Conservation (phyloP, 2,113 vertebrate genomes). For the Bufo gargarizans region DNA sequence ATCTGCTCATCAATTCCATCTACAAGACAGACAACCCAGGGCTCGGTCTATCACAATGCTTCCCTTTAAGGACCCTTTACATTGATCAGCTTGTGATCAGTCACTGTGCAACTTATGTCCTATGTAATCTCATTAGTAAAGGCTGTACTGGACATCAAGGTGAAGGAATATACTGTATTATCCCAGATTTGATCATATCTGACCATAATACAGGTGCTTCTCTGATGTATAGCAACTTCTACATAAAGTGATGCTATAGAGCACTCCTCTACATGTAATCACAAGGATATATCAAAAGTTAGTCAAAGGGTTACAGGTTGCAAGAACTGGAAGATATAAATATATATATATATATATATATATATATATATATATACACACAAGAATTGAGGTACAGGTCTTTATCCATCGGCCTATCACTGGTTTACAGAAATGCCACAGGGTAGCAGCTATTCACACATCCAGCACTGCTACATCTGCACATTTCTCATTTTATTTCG, state of each 20-base stretch:
- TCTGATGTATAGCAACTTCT: background rate
- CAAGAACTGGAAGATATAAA: background rate
- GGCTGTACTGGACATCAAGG: conserved; percentile 27
- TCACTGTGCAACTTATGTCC: conserved; percentile 35
- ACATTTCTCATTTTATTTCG: background rate
- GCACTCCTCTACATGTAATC: background rate
- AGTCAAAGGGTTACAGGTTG: background rate
- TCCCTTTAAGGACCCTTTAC: conserved; percentile 2
- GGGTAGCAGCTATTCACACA: no score
- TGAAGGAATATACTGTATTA: background rate
- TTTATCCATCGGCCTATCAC: no score
- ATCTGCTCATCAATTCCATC: conserved; percentile 33
- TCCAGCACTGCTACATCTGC: background rate
- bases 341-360: background rate
- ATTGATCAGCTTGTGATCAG: conserved; percentile 4
- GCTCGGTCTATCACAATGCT: conserved; percentile 1
- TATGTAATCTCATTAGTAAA: conserved; percentile 54
- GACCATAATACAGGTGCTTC: background rate
- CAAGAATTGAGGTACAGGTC: no score
- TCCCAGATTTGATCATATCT: background rate
- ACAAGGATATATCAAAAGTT: background rate
- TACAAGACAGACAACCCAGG: background rate
- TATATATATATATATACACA: background rate
- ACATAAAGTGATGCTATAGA: no score
- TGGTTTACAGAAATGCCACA: no score